These are phyloP conservation scores for Heliocidaris tuberculata DNA, from an alignment of 35 echinoderm and acorn worm species.

Conservation along the genomic window DNA sequence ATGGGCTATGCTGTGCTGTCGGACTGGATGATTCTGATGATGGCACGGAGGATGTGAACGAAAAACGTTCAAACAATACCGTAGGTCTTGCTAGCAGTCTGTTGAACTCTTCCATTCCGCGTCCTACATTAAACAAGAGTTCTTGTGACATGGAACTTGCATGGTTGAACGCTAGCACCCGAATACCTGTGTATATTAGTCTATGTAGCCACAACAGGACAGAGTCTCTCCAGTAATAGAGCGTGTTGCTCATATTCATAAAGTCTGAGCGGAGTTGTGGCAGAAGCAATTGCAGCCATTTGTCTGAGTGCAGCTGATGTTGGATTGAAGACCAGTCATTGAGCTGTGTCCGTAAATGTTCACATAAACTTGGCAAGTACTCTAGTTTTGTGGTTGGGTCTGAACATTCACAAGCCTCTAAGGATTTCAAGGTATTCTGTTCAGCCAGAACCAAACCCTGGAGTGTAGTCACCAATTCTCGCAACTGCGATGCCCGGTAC, in stretches of 20 bases:
- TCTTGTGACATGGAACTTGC: slow-evolving; percentile 73
- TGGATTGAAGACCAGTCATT: slow-evolving; percentile 80
- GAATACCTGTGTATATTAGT: slow-evolving; percentile 67
- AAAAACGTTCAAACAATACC: slow-evolving; percentile 10
- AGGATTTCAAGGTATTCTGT: slow-evolving; percentile 61
- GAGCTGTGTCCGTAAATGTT: slow-evolving; percentile 75
- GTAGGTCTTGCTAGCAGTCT: slow-evolving; percentile 50
- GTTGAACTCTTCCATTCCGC: slow-evolving; percentile 82
- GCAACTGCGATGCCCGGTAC: slow-evolving; percentile 65
- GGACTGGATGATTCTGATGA: background rate
- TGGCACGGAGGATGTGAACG: background rate
- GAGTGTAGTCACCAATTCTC: slow-evolving; percentile 64
- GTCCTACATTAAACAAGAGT: slow-evolving; percentile 76
- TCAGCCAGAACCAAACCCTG: slow-evolving; percentile 74
- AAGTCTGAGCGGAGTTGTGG: slow-evolving; percentile 61
- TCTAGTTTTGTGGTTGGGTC: slow-evolving; percentile 75
- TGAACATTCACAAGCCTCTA: slow-evolving; percentile 54
- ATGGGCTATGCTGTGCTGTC: background rate
- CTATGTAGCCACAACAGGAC: slow-evolving; percentile 77
- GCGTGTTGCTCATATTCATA: slow-evolving; percentile 53
- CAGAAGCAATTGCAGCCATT: slow-evolving; percentile 70
- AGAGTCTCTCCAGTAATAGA: slow-evolving; percentile 73
- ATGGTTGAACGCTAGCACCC: slow-evolving; percentile 73
- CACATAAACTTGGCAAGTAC: slow-evolving; percentile 73
- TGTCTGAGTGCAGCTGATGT: slow-evolving; percentile 74